Conservation (phyloP, 2,113 vertebrate genomes). For the Chascanopsetta lugubris region DNA sequence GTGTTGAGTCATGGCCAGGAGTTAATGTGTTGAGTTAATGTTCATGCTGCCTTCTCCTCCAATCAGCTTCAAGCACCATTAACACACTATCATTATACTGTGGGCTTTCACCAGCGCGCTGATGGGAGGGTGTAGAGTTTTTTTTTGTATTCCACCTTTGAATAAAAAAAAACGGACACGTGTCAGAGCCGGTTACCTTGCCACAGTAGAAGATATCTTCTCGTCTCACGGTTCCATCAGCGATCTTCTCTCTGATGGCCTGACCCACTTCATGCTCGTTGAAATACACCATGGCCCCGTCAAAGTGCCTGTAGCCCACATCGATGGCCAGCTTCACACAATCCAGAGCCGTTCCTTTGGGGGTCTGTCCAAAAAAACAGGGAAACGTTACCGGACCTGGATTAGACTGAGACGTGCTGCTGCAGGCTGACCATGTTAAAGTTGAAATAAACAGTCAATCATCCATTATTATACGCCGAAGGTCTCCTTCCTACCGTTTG, state of each 20-base stretch:
- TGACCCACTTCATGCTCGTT: constrained; percentile 93
- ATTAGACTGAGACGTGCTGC: neutral
- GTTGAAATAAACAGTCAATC: neutral
- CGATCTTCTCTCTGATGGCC: constrained; percentile 89
- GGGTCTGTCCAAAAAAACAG: constrained; percentile 78
- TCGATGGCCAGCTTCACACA: constrained; percentile 90
- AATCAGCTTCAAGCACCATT: too few species aligned
- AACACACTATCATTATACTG: too few species aligned
- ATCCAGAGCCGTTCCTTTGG: constrained; percentile 77
- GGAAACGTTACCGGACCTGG: neutral
- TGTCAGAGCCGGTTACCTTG: constrained; percentile 79
- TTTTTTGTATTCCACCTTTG: too few species aligned
- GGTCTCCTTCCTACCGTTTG: constrained; percentile 76
- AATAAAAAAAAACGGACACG: neutral
- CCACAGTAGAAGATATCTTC: constrained; percentile 96
- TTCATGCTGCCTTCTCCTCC: too few species aligned
- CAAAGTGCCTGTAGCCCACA: constrained; percentile 90
- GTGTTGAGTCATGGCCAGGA: too few species aligned
- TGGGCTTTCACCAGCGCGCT: too few species aligned
- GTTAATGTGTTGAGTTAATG: too few species aligned
- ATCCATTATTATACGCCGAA: neutral
- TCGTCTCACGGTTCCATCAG: constrained; percentile 87
- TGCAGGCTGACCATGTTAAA: neutral
- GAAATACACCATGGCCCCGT: constrained; percentile 88
- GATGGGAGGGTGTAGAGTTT: too few species aligned